A percentile compares a stretch with the other conserved stretches of the same genome.
These are phyloP conservation scores for Hippasteria phrygiana DNA, from an alignment of 53 echinoderm and acorn worm species.

Conservation along the genomic window DNA sequence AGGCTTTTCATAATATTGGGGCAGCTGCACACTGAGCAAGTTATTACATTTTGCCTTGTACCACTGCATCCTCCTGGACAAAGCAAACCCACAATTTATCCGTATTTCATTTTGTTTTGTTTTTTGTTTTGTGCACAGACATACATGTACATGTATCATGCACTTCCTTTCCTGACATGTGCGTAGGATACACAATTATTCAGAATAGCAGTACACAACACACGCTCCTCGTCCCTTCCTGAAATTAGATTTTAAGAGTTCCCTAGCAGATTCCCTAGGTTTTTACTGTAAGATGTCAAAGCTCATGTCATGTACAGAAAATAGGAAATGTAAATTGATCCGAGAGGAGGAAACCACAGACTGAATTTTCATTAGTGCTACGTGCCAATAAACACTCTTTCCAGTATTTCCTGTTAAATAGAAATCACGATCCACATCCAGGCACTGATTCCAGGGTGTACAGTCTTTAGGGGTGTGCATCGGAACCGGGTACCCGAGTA, in stretches of 20 bases:
- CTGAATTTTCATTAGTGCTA: constrained; percentile 28
- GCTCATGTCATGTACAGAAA: not conserved
- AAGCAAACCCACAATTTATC: not conserved
- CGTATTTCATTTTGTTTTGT: no score
- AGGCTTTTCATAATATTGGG: not conserved
- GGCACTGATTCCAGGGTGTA: not conserved
- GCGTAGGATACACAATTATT: no score
- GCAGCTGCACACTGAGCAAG: not conserved
- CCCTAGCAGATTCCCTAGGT: not conserved
- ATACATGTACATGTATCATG: constrained; percentile 12
- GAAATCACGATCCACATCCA: not conserved
- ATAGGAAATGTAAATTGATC: not conserved
- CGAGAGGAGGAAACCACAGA: not conserved
- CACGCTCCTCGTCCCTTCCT: no score
- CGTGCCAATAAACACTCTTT: not conserved
- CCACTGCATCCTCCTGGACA: not conserved
- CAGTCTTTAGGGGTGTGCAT: no score
- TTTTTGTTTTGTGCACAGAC: not conserved
- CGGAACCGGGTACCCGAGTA: no score
- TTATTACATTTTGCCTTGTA: not conserved
- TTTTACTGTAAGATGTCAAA: not conserved
- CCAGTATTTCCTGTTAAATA: constrained; percentile 26
- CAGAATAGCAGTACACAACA: no score
- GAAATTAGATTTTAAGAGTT: no score
- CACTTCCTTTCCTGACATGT: not conserved